Evolutionary conservation across 2,797 vertebrate species (phyloP).

Genomic region (Mormyrops attenuatus): DNA sequence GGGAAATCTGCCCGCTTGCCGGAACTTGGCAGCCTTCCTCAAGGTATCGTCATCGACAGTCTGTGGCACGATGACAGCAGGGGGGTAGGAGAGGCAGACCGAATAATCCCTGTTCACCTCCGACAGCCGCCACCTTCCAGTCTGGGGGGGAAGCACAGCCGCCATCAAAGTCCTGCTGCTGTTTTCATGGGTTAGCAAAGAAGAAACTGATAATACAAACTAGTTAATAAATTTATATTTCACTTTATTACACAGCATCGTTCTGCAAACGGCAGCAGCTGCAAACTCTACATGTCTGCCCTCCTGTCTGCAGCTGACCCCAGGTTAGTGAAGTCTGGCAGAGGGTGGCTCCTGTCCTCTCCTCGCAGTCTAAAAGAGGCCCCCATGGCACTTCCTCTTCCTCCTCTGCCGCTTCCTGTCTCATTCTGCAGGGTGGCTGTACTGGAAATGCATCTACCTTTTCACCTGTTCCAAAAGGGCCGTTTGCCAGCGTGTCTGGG

Average conservation of each 20-base stretch:
- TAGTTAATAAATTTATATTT: background rate
- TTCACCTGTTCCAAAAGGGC: background rate
- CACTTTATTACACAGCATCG: background rate
- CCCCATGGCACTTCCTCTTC: background rate
- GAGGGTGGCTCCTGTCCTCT: background rate
- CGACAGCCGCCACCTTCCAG: conserved; percentile 71
- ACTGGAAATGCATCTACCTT: background rate
- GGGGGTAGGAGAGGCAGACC: conserved; percentile 70
- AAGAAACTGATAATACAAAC: background rate
- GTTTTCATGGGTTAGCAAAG: background rate
- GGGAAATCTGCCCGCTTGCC: conserved; percentile 75
- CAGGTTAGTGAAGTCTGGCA: background rate
- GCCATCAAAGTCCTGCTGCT: background rate
- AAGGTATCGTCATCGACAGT: conserved; percentile 54
- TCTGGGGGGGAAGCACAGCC: conserved; percentile 49
- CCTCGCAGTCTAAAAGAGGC: background rate
- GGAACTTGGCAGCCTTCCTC: conserved; percentile 62
- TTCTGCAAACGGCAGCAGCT: background rate
- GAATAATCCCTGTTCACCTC: conserved; percentile 65
- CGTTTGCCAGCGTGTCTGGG: background rate
- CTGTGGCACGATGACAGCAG: conserved; percentile 60
- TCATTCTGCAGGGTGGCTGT: background rate
- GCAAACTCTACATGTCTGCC: background rate
- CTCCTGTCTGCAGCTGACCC: background rate
- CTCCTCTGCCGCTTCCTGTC: background rate